Evolutionary conservation across 1,140 invertebrate genomes (phyloP), one percentile per base, ranked within the genome.

Genomic region (Tetragonula clypearis): DNA sequence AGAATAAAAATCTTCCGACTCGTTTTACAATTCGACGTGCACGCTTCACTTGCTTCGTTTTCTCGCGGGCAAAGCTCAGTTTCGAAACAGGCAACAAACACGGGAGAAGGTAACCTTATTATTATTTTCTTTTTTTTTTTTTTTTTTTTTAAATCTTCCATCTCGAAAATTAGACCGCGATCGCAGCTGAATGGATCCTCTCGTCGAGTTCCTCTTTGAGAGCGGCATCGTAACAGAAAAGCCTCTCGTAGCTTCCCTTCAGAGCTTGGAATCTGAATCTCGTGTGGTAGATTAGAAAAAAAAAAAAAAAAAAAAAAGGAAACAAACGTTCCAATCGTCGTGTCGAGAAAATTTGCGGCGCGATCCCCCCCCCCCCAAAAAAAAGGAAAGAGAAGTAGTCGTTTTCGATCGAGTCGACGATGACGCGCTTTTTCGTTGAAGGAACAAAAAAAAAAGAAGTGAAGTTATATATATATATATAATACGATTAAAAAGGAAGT

Each of bases 381-480:
- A 14, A 1, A 23, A 15, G 19, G 30, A 2, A 35, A 41, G 12
- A 35, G 21, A 14, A 49, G 53, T 23, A 35, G 56, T 66, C 41
- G 30, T 65, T n/a, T 58, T 56, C 69, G 30, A 30, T 30, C 30
- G 30, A 30, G 30, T 30, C 30, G 30, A 30, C 30, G 30, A 30
- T 30, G 30, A 30, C 30, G 30, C 30, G 30, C 30, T 30, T 30
- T 30, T 30, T 30, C 30, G 30, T 30, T 30, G 30, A 30, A 30
- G 30, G 30, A 30, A 30, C 30, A 30, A 30, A 30, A 92, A 94
- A 92, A 94, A 93, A 79, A 92, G 94, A 92, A 94, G 92, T 88
- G 68, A 92, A 94, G 93, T 94, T 92, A 91, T 91, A 91, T 92
- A 93, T 93, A 92, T 93, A 94, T 94, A 93, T 94, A 94, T 93